phyloP scores from a whole-genome alignment of 2,113 vertebrate genomes.

The Oceanodroma tethys region DNA sequence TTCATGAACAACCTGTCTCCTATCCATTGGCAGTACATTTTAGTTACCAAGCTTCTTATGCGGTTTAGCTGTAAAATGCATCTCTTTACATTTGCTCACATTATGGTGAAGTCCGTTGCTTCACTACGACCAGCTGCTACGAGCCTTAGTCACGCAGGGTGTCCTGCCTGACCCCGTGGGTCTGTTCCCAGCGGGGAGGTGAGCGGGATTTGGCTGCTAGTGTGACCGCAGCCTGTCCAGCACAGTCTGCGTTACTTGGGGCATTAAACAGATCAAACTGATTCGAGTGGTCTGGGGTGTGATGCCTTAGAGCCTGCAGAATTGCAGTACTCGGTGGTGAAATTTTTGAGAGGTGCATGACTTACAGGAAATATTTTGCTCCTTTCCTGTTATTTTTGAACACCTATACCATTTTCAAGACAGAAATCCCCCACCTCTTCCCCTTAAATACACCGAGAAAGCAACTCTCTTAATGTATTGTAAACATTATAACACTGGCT shows the following conservation, averaged over 20 bases:
- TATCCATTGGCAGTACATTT: not conserved
- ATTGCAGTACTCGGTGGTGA: not conserved
- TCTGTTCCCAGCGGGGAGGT: not conserved
- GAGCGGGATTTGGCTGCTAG: not conserved
- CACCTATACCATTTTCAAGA: not conserved
- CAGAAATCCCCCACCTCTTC: not conserved
- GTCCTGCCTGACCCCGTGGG: not conserved
- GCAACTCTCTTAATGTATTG: rapidly evolving
- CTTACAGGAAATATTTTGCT: not conserved
- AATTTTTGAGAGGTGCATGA: not conserved
- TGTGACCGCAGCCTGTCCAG: not conserved
- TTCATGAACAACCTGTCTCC: not conserved
- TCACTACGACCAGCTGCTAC: not conserved
- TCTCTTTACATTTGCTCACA: not conserved
- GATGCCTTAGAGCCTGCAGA: not conserved
- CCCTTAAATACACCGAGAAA: not conserved
- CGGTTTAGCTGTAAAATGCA: not conserved
- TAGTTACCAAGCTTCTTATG: not conserved
- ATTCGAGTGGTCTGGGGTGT: not conserved
- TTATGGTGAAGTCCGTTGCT: not conserved
- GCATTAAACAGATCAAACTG: not conserved
- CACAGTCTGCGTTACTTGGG: not conserved
- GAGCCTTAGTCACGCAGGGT: not conserved
- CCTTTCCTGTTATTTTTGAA: not conserved
- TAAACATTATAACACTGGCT: not conserved